Evolutionary conservation across 2,113 vertebrate genomes (phyloP).

Genomic region (Lepus europaeus): DNA sequence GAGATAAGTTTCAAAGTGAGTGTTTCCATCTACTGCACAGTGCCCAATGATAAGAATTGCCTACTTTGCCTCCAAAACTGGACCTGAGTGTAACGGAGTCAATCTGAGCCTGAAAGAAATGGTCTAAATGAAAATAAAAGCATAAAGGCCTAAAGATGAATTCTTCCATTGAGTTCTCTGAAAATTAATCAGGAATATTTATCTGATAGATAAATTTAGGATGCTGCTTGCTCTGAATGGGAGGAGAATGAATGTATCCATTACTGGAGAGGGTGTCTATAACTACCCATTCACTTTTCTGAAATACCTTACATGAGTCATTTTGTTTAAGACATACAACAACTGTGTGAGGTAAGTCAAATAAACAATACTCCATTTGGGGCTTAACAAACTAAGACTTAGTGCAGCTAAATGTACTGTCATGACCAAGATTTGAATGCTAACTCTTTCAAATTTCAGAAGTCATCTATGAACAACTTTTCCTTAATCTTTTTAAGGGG

Average conservation of each 20-base stretch:
- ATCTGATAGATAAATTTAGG: not conserved
- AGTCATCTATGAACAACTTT: not conserved
- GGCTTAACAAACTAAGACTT: not conserved
- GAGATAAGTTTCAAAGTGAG: slow-evolving; percentile 44
- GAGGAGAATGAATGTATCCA: slow-evolving; percentile 1
- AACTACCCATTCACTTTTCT: not conserved
- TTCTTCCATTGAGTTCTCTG: not conserved
- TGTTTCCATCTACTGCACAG: not conserved
- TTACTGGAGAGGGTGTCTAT: not conserved
- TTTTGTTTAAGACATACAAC: not conserved
- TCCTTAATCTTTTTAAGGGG: not conserved
- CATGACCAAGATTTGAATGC: not conserved
- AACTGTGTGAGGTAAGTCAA: not conserved
- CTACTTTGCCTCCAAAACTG: not conserved
- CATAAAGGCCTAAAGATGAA: not conserved
- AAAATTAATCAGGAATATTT: not conserved
- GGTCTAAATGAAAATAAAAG: not conserved
- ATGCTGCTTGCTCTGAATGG: not conserved
- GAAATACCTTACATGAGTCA: not conserved
- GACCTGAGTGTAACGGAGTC: not conserved
- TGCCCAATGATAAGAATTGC: not conserved
- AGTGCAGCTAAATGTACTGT: not conserved
- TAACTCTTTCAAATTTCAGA: not conserved
- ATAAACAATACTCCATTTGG: not conserved
- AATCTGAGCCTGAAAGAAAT: not conserved